phyloP scores from a whole-genome alignment of 2,113 vertebrate genomes.

The Microtus oregoni region DNA sequence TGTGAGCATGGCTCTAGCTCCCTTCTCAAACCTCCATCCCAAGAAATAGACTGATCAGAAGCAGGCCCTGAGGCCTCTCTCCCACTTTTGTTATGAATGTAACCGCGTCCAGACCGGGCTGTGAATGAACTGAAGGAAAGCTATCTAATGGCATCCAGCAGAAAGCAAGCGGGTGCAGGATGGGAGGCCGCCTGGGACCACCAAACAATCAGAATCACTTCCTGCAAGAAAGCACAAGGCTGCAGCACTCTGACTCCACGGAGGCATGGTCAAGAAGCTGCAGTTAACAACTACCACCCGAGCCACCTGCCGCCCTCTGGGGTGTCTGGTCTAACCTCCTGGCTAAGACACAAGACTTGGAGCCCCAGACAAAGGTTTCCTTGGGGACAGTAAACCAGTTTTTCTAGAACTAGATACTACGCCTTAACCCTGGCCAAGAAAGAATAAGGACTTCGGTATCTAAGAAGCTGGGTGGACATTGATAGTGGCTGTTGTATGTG shows the following conservation, averaged over 20 bases:
- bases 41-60: constrained; percentile 45
- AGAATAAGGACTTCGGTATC: not conserved
- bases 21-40: constrained; percentile 35
- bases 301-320: not conserved
- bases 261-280: constrained; percentile 31
- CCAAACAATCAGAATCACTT: not conserved
- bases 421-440: not conserved
- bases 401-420: constrained; percentile 32
- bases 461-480: not conserved
- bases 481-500: not conserved
- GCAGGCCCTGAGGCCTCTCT: not conserved
- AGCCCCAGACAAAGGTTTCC: not conserved
- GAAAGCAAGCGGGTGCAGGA: not conserved
- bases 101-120: constrained; percentile 20
- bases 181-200: constrained; percentile 6
- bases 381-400: constrained; percentile 11
- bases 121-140: constrained; percentile 42
- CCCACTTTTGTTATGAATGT: constrained; percentile 50
- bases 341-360: not conserved
- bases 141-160: not conserved
- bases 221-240: not conserved
- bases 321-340: not conserved
- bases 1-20: not conserved
- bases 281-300: not conserved
- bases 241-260: constrained; percentile 22